Evolutionary conservation across 2,797 vertebrate genomes (phyloP).

Genomic region (Hyperoplus lanceolatus): DNA sequence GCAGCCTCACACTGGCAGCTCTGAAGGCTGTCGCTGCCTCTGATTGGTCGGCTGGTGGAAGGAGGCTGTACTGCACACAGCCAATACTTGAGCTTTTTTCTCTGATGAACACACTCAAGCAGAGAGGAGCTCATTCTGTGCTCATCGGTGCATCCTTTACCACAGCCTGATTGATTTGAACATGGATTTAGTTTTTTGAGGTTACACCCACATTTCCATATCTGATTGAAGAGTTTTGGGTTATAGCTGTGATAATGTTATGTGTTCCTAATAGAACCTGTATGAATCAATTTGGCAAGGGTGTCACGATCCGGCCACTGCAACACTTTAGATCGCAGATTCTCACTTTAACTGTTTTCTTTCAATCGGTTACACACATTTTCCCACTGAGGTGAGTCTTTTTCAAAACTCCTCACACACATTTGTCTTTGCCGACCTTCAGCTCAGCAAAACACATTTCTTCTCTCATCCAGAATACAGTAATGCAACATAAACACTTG

Average conservation of each 20-base stretch:
- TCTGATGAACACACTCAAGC: constrained; percentile 46
- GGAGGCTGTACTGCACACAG: constrained; percentile 58
- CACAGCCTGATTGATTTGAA: constrained; percentile 6
- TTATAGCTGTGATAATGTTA: not conserved
- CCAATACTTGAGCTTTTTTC: constrained; percentile 78
- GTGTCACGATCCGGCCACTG: not conserved
- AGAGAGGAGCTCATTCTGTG: constrained; percentile 42
- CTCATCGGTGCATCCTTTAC: constrained; percentile 20
- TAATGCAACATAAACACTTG: not conserved
- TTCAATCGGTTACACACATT: not conserved
- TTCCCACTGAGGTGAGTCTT: not conserved
- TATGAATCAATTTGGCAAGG: not conserved
- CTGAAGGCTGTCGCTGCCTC: constrained; percentile 48
- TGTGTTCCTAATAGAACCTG: not conserved
- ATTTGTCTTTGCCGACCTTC: not conserved
- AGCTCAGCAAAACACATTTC: not conserved
- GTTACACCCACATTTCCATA: not conserved
- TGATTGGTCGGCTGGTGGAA: constrained; percentile 61
- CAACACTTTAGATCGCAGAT: not conserved
- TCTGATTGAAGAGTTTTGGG: not conserved
- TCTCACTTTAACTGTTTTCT: not conserved
- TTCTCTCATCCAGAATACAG: not conserved
- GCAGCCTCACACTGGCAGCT: constrained; percentile 58
- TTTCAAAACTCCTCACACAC: not conserved
- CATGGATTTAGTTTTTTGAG: not conserved